Conservation (phyloP, 2,113 vertebrate genomes). For the Dascyllus trimaculatus region DNA sequence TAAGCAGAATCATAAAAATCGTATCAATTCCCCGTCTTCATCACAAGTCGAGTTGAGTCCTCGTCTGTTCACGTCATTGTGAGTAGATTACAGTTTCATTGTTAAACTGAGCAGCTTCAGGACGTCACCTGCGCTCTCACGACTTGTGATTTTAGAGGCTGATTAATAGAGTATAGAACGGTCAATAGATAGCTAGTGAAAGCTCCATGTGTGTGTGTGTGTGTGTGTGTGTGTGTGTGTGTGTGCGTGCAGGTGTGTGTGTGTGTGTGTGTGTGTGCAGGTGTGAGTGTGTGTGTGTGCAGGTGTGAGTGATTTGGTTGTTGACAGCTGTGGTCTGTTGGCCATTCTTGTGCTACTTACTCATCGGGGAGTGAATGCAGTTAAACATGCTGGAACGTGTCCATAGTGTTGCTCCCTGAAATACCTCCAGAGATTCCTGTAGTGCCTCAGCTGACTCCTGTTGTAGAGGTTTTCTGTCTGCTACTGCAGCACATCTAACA, state of each 20-base stretch:
- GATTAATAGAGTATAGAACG: conserved; percentile 5
- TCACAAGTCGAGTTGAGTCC: no score
- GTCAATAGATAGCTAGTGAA: neutral
- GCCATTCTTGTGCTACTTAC: neutral
- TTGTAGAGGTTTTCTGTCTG: no score
- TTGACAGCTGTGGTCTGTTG: neutral
- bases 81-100: no score
- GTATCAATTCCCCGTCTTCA: no score
- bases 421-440: conserved; percentile 1
- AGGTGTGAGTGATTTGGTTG: neutral
- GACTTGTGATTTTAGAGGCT: neutral
- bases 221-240: no score
- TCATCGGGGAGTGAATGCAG: neutral
- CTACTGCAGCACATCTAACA: no score
- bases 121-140: neutral
- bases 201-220: no score
- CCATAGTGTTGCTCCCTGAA: conserved; percentile 20
- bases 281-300: no score
- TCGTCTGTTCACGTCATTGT: no score
- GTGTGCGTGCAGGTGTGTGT: no score
- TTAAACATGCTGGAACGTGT: neutral
- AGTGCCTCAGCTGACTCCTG: neutral
- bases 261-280: no score
- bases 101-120: neutral
- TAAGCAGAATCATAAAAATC: no score